Percentiles rank a stretch among this genome's conserved stretches.
Evolutionary conservation across 2,113 vertebrate species (phyloP).

Genomic region (Dolichallabes microphthalmus): DNA sequence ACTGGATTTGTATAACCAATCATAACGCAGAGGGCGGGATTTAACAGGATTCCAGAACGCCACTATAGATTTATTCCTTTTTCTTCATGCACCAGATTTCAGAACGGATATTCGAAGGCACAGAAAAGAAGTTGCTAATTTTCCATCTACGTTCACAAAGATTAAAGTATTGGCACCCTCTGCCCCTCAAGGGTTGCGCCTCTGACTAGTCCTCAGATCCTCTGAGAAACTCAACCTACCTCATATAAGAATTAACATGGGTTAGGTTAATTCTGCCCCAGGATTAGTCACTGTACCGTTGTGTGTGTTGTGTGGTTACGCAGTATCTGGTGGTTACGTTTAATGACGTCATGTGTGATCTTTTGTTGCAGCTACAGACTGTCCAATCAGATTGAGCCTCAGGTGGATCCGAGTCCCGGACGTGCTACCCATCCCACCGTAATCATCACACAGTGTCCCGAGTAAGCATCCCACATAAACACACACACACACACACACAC

Average conservation of each 20-base stretch:
- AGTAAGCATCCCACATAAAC: constrained; percentile 69
- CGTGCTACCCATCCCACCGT: constrained; percentile 73
- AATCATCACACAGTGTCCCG: constrained; percentile 82
- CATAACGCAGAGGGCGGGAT: too few species aligned
- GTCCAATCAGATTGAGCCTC: constrained; percentile 82
- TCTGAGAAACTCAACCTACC: background rate
- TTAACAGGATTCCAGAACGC: background rate
- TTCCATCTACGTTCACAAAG: background rate
- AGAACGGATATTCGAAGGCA: background rate
- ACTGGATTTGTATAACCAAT: too few species aligned
- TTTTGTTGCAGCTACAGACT: constrained; percentile 76
- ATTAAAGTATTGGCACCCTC: background rate
- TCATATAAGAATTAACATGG: background rate
- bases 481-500: constrained; percentile 5
- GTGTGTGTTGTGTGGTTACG: too few species aligned
- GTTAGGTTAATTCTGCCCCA: background rate
- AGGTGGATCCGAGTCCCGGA: constrained; percentile 63
- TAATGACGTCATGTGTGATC: background rate
- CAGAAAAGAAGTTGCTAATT: background rate
- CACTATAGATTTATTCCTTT: background rate
- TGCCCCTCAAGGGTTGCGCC: background rate
- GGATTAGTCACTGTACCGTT: background rate
- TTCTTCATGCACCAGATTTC: too few species aligned
- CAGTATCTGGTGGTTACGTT: background rate
- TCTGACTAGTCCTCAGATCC: background rate